Base-by-base conservation (phyloP, 2,113 vertebrate species). In the Pseudopodoces humilis region DNA sequence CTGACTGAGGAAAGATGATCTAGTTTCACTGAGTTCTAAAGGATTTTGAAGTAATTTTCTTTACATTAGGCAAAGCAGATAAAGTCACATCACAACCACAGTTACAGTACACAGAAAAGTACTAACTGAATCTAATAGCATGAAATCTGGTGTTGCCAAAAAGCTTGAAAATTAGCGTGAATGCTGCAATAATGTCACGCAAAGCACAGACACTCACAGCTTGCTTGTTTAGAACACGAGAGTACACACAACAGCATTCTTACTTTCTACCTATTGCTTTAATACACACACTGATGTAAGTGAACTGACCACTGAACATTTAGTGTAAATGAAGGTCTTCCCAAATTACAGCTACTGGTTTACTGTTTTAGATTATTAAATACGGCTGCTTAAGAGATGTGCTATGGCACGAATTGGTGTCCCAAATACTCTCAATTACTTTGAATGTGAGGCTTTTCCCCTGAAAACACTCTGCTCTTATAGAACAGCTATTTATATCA, bases 1-100 rank as follows among this genome's bases (percentile, higher is more conserved):
- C 41, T n/a, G n/a, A n/a, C 21, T 17, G 31, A 39, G 76, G 56
- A 91, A 70, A 52, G 72, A 65, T 53, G 49, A 88, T 91, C 77
- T 83, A 88, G 88, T 35, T 35, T 70, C 55, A 53, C n/a, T 2
- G 11, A 85, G 64, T 72, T 72, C 41, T 56, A 15, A 2, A 25
- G 23, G 43, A 67, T 58, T 86, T 33, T 35, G n/a, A 90, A 86
- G 50, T 69, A 19, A 65, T 76, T 90, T 94, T 92, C 70, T 88
- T 94, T 83, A 80, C 39, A 15, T 77, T 70, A 75, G 63, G 69
- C 69, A 49, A 90, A 85, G 55, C 18, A 91, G 77, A 80, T 91
- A 44, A 88, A 86, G 67, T 82, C 94, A 93, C 86, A 43, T 60
- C 86, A 96, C 69, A 86, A 88, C 33, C 65, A 64, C 31, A 41